Evolutionary conservation across 2,888 invertebrate genomes (phyloP), one percentile per base, ranked within the genome.

Genomic region (Dynastes tityus): DNA sequence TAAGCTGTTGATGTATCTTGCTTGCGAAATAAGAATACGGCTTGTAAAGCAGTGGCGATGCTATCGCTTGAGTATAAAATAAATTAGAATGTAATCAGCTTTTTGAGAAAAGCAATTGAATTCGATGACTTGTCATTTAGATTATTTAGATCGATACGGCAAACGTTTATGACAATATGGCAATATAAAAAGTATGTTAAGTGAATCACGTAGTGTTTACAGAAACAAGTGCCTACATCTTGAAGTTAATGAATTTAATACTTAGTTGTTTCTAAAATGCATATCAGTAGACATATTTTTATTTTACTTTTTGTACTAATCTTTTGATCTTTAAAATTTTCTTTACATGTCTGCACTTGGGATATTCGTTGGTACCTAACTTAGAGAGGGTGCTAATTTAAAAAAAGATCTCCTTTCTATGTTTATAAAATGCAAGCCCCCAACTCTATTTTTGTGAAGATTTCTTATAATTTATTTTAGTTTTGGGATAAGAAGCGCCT

Each of bases 41-140:
- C 8, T 32, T 32, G 32, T 29, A 11, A 32, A 63, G 63, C 11
- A 29, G 29, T 63, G 63, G 27, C 27, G 63, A 63, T 63, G 27
- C 29, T n/a, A 63, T 63, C 63, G 63, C 32, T 63, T 2, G 29
- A 32, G 63, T 63, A 63, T 29, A 32, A 55, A 63, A 27, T 63
- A 32, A 63, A 63, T 63, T 63, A 63, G 29, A 63, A 63, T 29
- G 63, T 63, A 63, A 63, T 63, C 29, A 63, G 29, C 55, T 29
- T 32, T 37, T 63, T 63, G 9, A 32, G 5, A 29, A 63, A 63
- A 63, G 11, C 63, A 63, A 63, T 63, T 11, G 63, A 63, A 27
- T 29, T 63, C 63, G 11, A 63, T 63, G 63, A 63, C 63, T 32
- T 63, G 63, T 63, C 29, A 32, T 63, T 58, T 63, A 63, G 63